These are phyloP conservation scores for Heliconius congener DNA, from an alignment of 1,140 invertebrate genomes.

Conservation along the genomic window DNA sequence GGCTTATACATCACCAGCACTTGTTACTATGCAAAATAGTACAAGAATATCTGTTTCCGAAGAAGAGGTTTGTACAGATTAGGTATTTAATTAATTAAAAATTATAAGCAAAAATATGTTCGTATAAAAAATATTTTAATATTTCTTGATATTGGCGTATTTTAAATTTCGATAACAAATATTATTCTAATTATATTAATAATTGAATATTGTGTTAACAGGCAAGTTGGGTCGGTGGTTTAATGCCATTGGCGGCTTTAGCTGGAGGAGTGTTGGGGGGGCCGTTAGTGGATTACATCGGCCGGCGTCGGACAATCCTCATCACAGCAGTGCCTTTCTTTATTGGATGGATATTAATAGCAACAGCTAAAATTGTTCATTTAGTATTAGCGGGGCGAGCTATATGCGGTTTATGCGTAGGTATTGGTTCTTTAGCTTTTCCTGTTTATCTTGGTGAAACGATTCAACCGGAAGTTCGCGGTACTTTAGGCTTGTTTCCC, in stretches of 20 bases:
- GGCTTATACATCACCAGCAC: conserved; percentile 93
- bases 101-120: not conserved
- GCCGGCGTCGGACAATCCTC: conserved; percentile 91
- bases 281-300: conserved; percentile 91
- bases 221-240: conserved; percentile 94
- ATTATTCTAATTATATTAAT: not conserved
- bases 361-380: conserved; percentile 84
- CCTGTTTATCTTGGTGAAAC: conserved; percentile 96
- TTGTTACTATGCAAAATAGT: conserved; percentile 85
- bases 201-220: conserved; percentile 59
- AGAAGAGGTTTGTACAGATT: conserved; percentile 83
- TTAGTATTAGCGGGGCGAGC: conserved; percentile 88
- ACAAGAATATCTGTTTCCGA: conserved; percentile 82
- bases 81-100: not conserved
- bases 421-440: conserved; percentile 91
- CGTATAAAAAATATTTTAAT: not conserved
- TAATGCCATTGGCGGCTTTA: conserved; percentile 93
- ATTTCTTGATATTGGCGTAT: not conserved
- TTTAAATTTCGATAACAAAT: not conserved
- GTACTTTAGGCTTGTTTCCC: conserved; percentile 92
- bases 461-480: conserved; percentile 93
- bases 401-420: conserved; percentile 92
- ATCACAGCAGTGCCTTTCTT: conserved; percentile 92
- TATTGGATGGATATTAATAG: conserved; percentile 91
- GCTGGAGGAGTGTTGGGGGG: conserved; percentile 93